Evolutionary conservation across 2,797 vertebrate species (phyloP).

Genomic region (Psittacula derbiana): DNA sequence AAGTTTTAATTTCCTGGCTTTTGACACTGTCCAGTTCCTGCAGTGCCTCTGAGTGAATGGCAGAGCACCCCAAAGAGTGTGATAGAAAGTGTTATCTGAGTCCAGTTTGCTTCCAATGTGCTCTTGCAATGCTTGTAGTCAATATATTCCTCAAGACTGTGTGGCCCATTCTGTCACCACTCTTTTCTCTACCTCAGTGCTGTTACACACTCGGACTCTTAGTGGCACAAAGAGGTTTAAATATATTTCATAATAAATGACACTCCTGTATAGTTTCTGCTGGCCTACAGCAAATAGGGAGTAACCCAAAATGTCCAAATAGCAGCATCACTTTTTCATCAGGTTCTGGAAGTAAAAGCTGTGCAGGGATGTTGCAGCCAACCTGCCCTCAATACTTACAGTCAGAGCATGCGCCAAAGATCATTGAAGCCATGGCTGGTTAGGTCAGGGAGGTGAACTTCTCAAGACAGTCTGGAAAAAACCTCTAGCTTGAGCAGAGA

Average conservation of each 20-base stretch:
- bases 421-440: neutral
- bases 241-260: neutral
- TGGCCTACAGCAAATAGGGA: neutral
- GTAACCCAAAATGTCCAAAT: neutral
- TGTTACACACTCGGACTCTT: fast-evolving
- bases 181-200: fast-evolving
- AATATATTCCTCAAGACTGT: neutral
- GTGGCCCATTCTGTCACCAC: neutral
- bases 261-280: neutral
- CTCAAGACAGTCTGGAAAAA: neutral
- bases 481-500: neutral
- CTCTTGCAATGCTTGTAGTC: neutral
- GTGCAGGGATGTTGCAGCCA: neutral
- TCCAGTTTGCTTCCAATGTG: neutral
- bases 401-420: neutral
- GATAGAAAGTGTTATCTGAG: fast-evolving
- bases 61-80: fast-evolving
- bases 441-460: neutral
- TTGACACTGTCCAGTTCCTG: neutral
- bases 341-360: neutral
- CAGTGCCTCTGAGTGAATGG: neutral
- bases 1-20: neutral
- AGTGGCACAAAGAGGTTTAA: neutral
- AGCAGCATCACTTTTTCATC: neutral
- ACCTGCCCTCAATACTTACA: neutral